Conservation (phyloP, 1,140 invertebrate genomes). For the Drosophila albomicans region DNA sequence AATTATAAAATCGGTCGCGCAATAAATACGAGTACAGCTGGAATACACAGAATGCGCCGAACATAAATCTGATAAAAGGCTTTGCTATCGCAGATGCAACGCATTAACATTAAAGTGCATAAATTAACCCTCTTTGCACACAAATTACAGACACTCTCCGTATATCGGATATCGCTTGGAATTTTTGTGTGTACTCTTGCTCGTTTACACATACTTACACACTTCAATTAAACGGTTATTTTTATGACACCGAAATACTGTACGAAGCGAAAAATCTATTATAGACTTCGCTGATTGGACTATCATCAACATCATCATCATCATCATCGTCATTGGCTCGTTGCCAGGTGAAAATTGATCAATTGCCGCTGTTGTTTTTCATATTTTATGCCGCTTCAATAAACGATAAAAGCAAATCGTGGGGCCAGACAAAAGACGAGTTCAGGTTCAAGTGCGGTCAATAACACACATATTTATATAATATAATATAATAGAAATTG, state of each 20-base stretch:
- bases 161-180: not conserved
- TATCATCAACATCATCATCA: constrained; percentile 14
- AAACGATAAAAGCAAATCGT: constrained; percentile 16
- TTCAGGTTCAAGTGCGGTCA: too few relatives aligned
- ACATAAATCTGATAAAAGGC: constrained; percentile 74
- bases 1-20: constrained; percentile 60
- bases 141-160: constrained; percentile 52
- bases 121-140: constrained; percentile 67
- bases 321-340: constrained; percentile 26
- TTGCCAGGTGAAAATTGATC: constrained; percentile 50
- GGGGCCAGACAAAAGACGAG: not conserved
- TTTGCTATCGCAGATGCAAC: constrained; percentile 59
- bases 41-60: constrained; percentile 19
- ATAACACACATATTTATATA: too few relatives aligned
- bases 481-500: too few relatives aligned
- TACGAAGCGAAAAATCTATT: constrained; percentile 38
- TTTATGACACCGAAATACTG: constrained; percentile 31
- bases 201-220: constrained; percentile 47
- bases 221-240: constrained; percentile 41
- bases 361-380: constrained; percentile 20
- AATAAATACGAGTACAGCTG: constrained; percentile 72
- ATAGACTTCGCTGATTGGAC: constrained; percentile 41
- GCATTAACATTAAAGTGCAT: constrained; percentile 79
- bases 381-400: not conserved
- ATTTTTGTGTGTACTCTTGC: constrained; percentile 8